These are phyloP conservation scores for Megaleporinus macrocephalus DNA, from an alignment of 2,113 vertebrate genomes.

Conservation along the genomic window DNA sequence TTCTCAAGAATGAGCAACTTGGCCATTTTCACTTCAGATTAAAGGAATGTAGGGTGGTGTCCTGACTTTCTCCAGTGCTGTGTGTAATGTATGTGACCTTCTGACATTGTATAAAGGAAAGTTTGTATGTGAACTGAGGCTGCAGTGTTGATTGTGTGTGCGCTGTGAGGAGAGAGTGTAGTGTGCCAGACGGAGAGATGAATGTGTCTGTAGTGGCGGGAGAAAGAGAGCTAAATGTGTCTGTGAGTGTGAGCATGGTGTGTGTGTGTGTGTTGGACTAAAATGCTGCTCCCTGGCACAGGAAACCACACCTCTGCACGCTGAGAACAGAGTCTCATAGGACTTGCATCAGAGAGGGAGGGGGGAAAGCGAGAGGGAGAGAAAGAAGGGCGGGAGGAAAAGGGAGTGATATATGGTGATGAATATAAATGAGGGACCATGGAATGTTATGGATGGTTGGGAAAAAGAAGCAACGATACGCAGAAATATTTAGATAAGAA, in stretches of 20 bases:
- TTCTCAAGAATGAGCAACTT: too few species aligned
- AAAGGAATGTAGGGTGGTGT: too few species aligned
- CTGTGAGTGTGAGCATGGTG: conserved; percentile 1
- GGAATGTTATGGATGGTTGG: neutral
- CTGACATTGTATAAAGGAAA: neutral
- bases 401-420: conserved; percentile 41
- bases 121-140: neutral
- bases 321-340: conserved; percentile 49
- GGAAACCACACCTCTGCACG: conserved; percentile 75
- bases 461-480: neutral
- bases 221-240: conserved; percentile 29
- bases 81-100: neutral
- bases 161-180: neutral
- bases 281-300: conserved; percentile 48
- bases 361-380: conserved; percentile 26
- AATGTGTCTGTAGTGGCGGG: neutral
- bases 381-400: conserved; percentile 32
- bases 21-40: too few species aligned
- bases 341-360: conserved; percentile 41
- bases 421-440: conserved; percentile 34
- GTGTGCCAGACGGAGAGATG: neutral
- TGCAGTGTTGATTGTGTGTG: neutral
- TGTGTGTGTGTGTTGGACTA: conserved; percentile 43
- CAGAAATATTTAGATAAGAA: neutral
- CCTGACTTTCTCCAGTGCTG: too few species aligned